phyloP scores from a whole-genome alignment of 2,888 invertebrate species.

The Dilophus febrilis region DNA sequence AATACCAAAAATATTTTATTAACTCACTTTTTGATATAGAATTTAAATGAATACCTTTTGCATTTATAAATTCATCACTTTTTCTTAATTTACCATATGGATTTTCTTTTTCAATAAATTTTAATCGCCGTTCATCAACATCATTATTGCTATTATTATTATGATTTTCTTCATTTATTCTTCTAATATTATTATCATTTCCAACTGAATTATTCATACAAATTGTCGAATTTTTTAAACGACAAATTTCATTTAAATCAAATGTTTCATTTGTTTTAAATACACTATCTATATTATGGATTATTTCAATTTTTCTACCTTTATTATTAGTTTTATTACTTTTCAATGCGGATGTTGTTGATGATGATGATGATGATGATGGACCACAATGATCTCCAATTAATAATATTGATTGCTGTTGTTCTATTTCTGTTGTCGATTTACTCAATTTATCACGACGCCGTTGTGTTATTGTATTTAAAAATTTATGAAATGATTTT shows the following conservation, averaged over 20 bases:
- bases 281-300: slow-evolving; percentile 26
- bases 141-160: too few species aligned
- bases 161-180: too few species aligned
- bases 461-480: slow-evolving; percentile 1
- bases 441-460: background rate
- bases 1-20: too few species aligned
- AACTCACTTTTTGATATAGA: background rate
- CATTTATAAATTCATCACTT: slow-evolving; percentile 13
- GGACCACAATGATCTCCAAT: too few species aligned
- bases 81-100: slow-evolving; percentile 22
- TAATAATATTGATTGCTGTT: background rate
- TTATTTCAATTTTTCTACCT: slow-evolving; percentile 18
- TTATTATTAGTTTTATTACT: too few species aligned
- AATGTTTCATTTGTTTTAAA: slow-evolving; percentile 26
- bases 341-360: background rate
- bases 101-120: too few species aligned
- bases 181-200: too few species aligned
- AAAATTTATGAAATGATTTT: slow-evolving; percentile 1
- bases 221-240: slow-evolving; percentile 11
- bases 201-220: too few species aligned
- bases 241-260: slow-evolving; percentile 24
- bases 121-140: too few species aligned
- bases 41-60: background rate
- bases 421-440: background rate
- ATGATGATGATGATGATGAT: background rate